phyloP scores from a whole-genome alignment of 2,113 vertebrate genomes.

The Vulpes vulpes region DNA sequence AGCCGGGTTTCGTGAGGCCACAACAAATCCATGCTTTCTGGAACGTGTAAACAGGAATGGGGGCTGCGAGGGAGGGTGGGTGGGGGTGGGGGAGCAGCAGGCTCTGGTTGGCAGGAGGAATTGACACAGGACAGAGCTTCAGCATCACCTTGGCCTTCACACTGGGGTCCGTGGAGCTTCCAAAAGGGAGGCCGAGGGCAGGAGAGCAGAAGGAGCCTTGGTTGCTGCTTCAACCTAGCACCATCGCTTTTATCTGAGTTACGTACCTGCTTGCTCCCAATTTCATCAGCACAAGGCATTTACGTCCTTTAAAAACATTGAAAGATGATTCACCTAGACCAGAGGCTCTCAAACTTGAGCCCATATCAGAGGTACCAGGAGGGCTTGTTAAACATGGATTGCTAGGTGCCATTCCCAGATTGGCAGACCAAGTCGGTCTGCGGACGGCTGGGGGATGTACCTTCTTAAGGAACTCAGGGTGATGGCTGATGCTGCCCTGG shows the following conservation, averaged over 20 bases:
- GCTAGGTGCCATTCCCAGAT: neutral
- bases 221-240: neutral
- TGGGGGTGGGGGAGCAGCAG: fast-evolving
- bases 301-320: neutral
- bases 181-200: too few species aligned
- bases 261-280: neutral
- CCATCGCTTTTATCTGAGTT: neutral
- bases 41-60: neutral
- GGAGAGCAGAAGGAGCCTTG: neutral
- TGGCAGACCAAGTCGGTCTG: fast-evolving
- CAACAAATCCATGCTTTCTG: neutral
- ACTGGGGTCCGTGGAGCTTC: neutral
- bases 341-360: neutral
- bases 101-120: neutral
- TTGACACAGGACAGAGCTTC: fast-evolving
- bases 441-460: neutral
- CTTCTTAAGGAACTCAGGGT: neutral
- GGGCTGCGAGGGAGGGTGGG: neutral
- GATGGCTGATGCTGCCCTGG: neutral
- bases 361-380: neutral
- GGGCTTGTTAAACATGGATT: neutral
- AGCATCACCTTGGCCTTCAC: neutral
- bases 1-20: neutral
- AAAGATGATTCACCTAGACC: neutral
- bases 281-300: neutral